These are phyloP conservation scores for Hirudinaria manillensis DNA, from an alignment of 2,888 invertebrate species.

Conservation along the genomic window DNA sequence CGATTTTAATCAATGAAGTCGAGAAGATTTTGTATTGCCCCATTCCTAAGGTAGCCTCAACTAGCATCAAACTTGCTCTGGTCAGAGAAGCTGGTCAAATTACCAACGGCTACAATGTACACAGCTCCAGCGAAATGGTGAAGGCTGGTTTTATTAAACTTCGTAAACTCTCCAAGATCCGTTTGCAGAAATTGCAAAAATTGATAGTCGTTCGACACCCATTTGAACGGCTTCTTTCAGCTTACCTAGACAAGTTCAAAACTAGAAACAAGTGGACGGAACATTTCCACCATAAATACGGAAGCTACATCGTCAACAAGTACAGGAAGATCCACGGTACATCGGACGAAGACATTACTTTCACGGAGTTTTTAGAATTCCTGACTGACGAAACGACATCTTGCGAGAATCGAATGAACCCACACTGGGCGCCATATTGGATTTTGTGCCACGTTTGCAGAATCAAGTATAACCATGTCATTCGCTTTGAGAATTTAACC, in stretches of 20 bases:
- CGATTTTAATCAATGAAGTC: constrained; percentile 20
- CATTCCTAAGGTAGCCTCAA: constrained; percentile 33
- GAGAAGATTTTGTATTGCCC: constrained; percentile 25
- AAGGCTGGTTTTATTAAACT: constrained; percentile 24
- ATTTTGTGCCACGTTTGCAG: constrained; percentile 32
- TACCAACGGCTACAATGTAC: constrained; percentile 22
- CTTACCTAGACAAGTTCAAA: constrained; percentile 33
- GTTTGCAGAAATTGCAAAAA: constrained; percentile 16
- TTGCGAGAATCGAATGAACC: constrained; percentile 25
- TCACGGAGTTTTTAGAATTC: constrained; percentile 31
- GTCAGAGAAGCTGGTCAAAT: background rate
- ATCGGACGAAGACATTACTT: background rate
- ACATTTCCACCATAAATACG: constrained; percentile 22
- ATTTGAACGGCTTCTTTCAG: constrained; percentile 30
- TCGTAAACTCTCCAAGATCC: constrained; percentile 17
- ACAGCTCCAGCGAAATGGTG: constrained; percentile 16
- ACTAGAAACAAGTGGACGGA: constrained; percentile 19
- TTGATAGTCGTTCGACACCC: constrained; percentile 35
- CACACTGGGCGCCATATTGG: constrained; percentile 31
- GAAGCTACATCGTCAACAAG: constrained; percentile 22
- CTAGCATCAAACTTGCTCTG: constrained; percentile 27
- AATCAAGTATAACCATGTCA: constrained; percentile 33
- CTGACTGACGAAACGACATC: constrained; percentile 20
- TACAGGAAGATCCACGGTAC: constrained; percentile 4
- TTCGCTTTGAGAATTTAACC: constrained; percentile 28